Evolutionary conservation across 2,888 invertebrate genomes (phyloP).

Genomic region (Chironomus tentans): DNA sequence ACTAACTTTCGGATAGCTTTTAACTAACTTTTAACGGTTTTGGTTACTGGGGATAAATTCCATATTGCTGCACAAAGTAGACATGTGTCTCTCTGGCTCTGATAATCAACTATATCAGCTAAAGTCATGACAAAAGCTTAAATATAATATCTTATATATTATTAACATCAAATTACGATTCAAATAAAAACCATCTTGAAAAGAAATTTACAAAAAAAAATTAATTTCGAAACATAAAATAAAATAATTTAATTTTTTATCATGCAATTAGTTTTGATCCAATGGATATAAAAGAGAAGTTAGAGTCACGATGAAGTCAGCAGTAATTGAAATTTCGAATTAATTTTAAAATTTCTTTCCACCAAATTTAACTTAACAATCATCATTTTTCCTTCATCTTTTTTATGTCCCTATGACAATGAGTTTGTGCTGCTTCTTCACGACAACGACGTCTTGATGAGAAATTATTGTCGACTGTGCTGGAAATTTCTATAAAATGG

Average conservation of each 20-base stretch:
- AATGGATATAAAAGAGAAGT: background rate
- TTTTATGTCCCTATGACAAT: background rate
- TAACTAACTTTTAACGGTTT: no score
- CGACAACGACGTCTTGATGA: background rate
- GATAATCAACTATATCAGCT: no score
- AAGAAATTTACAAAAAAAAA: background rate
- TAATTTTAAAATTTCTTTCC: conserved; percentile 2
- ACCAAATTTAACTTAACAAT: background rate
- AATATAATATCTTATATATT: no score
- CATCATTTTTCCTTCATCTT: background rate
- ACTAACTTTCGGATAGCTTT: no score
- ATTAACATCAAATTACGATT: no score
- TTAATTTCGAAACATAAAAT: background rate
- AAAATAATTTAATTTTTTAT: background rate
- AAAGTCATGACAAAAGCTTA: no score
- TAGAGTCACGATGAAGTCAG: background rate
- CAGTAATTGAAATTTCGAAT: background rate
- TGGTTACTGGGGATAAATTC: no score
- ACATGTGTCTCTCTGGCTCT: no score
- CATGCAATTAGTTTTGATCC: background rate
- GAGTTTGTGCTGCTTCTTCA: background rate
- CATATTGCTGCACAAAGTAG: no score
- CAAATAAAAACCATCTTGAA: background rate
- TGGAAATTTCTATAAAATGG: background rate
- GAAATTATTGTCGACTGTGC: background rate